Conservation (phyloP, 2,797 vertebrate species). For the Ara ararauna region DNA sequence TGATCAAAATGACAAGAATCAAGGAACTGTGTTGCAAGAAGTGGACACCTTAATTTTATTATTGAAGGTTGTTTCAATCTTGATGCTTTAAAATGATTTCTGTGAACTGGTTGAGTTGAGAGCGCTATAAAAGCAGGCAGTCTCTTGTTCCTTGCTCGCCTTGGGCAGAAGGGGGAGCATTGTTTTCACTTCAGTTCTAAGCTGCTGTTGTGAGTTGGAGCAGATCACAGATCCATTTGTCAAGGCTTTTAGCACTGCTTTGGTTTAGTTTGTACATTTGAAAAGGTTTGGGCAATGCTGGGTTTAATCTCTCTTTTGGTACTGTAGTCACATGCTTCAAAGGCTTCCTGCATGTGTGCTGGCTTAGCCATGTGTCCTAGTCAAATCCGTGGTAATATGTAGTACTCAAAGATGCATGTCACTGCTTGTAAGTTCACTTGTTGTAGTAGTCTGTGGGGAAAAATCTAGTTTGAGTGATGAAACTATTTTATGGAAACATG, state of each 20-base stretch:
- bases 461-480: not conserved
- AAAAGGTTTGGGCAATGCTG: not conserved
- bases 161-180: not conserved
- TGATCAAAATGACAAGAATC: not conserved
- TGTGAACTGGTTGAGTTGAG: not conserved
- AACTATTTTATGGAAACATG: not conserved
- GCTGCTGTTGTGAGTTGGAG: not conserved
- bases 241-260: not conserved
- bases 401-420: not conserved
- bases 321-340: fast-evolving
- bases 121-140: not conserved
- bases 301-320: not conserved
- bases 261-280: not conserved
- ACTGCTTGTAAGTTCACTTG: not conserved
- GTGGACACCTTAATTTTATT: not conserved
- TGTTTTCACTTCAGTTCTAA: not conserved
- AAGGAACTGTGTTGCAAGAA: not conserved
- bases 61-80: not conserved
- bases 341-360: not conserved
- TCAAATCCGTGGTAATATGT: not conserved
- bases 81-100: not conserved
- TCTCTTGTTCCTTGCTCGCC: not conserved
- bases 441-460: not conserved
- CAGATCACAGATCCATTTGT: not conserved
- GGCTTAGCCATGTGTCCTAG: not conserved